Conservation (phyloP, 2,797 vertebrate species). For the Heterohyrax brucei region DNA sequence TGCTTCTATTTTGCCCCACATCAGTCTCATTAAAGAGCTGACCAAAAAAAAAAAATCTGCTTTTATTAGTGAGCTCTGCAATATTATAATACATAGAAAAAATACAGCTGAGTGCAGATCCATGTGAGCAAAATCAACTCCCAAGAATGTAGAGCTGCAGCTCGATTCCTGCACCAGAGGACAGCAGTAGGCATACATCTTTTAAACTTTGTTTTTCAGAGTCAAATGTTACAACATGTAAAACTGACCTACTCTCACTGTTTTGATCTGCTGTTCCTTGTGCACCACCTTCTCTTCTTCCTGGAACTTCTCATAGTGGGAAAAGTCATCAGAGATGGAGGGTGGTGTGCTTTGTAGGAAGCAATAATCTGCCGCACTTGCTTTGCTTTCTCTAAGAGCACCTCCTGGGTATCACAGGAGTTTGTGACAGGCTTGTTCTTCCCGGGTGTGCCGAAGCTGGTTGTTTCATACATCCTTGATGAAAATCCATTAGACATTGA, state of each 20-base stretch:
- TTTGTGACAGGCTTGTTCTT: slow-evolving; percentile 99
- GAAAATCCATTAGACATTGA: slow-evolving; percentile 98
- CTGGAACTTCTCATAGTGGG: slow-evolving; percentile 98
- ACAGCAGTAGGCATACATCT: slow-evolving; percentile 90
- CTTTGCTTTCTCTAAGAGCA: slow-evolving; percentile 98
- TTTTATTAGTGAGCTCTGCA: slow-evolving; percentile 92
- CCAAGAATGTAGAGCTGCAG: slow-evolving; percentile 92
- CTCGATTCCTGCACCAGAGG: slow-evolving; percentile 94
- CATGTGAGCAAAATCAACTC: slow-evolving; percentile 91
- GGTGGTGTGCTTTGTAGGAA: slow-evolving; percentile 97
- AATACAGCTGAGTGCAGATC: slow-evolving; percentile 90
- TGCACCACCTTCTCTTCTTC: slow-evolving; percentile 98
- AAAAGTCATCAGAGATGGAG: slow-evolving; percentile 99
- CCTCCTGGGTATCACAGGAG: slow-evolving; percentile 98
- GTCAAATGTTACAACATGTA: slow-evolving; percentile 92
- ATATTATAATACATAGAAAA: slow-evolving; percentile 90
- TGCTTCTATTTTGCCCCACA: slow-evolving; percentile 82
- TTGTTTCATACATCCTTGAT: slow-evolving; percentile 98
- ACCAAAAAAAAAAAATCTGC: slow-evolving; percentile 87
- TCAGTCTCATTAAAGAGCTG: slow-evolving; percentile 87
- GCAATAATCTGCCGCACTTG: slow-evolving; percentile 98
- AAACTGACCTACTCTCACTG: slow-evolving; percentile 93
- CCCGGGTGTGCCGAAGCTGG: slow-evolving; percentile 97
- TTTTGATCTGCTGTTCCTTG: slow-evolving; percentile 97
- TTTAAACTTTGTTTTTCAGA: slow-evolving; percentile 89